phyloP scores from a whole-genome alignment of 2,113 vertebrate species.

The Halichoerus grypus region DNA sequence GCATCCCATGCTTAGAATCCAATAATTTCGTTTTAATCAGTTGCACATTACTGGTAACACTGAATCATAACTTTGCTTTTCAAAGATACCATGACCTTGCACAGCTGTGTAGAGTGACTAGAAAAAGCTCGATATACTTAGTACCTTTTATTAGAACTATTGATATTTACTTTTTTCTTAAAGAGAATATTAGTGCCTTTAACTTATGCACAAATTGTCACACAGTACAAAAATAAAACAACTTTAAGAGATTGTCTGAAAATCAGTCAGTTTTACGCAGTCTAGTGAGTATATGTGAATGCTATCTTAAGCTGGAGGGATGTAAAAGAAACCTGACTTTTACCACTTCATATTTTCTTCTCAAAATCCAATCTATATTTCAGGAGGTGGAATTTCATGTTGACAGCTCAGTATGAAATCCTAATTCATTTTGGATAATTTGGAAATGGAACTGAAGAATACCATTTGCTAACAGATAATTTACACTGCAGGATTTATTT shows the following conservation, averaged over 20 bases:
- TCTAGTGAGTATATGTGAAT: background rate
- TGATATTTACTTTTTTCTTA: background rate
- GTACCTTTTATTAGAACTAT: slow-evolving; percentile 45
- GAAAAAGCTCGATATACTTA: slow-evolving; percentile 46
- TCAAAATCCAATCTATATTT: slow-evolving; percentile 71
- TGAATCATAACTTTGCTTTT: slow-evolving; percentile 75
- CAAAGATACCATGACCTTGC: slow-evolving; percentile 72
- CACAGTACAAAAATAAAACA: slow-evolving; percentile 57
- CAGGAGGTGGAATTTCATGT: slow-evolving; percentile 61
- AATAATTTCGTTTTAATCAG: slow-evolving; percentile 83
- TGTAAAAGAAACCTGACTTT: slow-evolving; percentile 48
- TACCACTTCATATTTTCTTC: slow-evolving; percentile 51
- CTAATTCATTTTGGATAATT: slow-evolving; percentile 78
- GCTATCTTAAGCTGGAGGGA: background rate
- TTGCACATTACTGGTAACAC: slow-evolving; percentile 76
- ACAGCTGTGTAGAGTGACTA: background rate
- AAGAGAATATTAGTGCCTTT: slow-evolving; percentile 48
- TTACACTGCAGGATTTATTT: slow-evolving; percentile 76
- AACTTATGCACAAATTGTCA: slow-evolving; percentile 68
- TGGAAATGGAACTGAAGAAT: slow-evolving; percentile 78
- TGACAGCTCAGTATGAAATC: slow-evolving; percentile 77
- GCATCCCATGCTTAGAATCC: slow-evolving; percentile 73
- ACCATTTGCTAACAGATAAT: slow-evolving; percentile 76
- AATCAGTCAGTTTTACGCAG: slow-evolving; percentile 59
- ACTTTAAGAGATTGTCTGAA: slow-evolving; percentile 51